Base-by-base conservation (phyloP, 1,140 invertebrate species). In the Penaeus chinensis region DNA sequence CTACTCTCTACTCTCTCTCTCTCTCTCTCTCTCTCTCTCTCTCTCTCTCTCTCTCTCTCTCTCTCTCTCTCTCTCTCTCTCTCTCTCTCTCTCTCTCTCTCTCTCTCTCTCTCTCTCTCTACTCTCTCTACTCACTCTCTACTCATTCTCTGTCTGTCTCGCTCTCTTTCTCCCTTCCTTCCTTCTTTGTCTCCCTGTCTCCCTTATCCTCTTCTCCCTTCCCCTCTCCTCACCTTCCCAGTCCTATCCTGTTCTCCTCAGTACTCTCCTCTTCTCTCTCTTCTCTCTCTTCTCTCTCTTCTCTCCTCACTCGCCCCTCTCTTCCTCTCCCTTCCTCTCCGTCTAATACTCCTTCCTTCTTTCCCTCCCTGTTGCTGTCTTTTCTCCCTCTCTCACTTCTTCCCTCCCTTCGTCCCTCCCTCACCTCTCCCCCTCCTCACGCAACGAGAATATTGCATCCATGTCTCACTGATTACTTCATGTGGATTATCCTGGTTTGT, bases 11-110 rank as follows among this genome's bases (percentile, higher is more conserved):
- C 18, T 74, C 71, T 74, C 71, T 74, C 71, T 74, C 71, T 74
- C 71, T 74, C 71, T 74, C 71, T 74, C 71, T 74, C 71, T 74
- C 71, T 74, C 71, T 76, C 71, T 76, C 71, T 76, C 71, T 76
- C 71, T 76, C 71, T 76, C 71, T 78, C 76, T 78, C 76, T 78
- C 76, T 78, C 76, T 78, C 76, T 78, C 76, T 78, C 76, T 78
- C 76, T 78, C 76, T 78, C 76, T 78, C 76, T 78, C 76, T 78
- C 76, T 78, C 76, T 78, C 76, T 76, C 76, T 78, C 76, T 78
- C 76, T 78, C 76, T 78, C 32, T 78, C 76, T 78, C 32, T 78
- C 76, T 78, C 32, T 78, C 37, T 78, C 32, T 47, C 27, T 22
- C 4, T 54, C n/a, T 37, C 3, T 24, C 71, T 76, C 18, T 24